A percentile compares a stretch with the other conserved stretches of the same genome.
These are phyloP conservation scores for Lepidothrix coronata DNA, from an alignment of 2,113 vertebrate genomes.

Conservation along the genomic window DNA sequence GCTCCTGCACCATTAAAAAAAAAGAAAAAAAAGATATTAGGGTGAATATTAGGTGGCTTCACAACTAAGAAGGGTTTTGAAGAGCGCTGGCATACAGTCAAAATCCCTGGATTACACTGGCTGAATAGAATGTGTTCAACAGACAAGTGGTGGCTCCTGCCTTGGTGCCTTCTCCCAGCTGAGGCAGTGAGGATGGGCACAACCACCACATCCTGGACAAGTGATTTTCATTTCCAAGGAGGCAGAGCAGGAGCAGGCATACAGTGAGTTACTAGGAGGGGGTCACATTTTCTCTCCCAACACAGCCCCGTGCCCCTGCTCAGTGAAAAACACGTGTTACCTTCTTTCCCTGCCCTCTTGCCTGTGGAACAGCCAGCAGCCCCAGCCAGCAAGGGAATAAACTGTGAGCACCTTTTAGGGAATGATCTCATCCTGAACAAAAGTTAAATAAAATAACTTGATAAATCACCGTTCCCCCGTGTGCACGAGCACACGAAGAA, in stretches of 20 bases:
- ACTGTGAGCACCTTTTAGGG: slow-evolving; percentile 9
- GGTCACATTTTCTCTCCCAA: neutral
- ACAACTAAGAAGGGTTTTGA: neutral
- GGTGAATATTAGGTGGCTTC: neutral
- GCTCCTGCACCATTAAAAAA: neutral
- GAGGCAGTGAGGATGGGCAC: neutral
- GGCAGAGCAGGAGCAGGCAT: neutral
- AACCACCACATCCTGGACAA: neutral
- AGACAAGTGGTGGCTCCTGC: neutral
- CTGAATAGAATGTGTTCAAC: neutral
- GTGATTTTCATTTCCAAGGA: neutral
- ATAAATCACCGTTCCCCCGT: neutral
- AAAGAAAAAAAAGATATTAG: neutral
- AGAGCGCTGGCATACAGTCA: too few species aligned
- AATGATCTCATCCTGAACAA: slow-evolving; percentile 39
- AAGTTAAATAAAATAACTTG: slow-evolving; percentile 37
- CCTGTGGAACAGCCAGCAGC: neutral
- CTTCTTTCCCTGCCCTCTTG: neutral
- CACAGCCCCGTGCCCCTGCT: fast-evolving
- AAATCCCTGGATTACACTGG: neutral
- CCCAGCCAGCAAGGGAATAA: neutral
- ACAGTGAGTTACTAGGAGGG: fast-evolving
- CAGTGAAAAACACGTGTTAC: neutral
- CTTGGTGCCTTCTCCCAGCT: neutral
- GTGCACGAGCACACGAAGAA: neutral